A percentile compares a stretch with the other conserved stretches of the same genome.
Conservation (phyloP, 2,113 vertebrate genomes). For the Microtus richardsoni region DNA sequence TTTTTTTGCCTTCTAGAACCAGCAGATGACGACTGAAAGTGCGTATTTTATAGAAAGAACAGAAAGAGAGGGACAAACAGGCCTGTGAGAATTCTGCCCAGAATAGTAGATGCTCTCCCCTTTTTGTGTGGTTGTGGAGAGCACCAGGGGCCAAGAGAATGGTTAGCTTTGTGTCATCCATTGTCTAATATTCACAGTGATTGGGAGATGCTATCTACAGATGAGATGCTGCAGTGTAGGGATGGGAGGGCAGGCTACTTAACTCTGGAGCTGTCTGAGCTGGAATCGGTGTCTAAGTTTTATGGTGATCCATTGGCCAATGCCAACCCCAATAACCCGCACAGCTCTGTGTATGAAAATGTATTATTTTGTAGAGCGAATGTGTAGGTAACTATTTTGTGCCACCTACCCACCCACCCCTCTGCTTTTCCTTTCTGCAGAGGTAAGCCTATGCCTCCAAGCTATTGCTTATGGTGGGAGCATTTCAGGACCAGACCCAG, state of each 20-base stretch:
- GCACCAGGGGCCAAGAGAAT: not conserved
- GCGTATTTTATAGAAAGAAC: slow-evolving; percentile 25
- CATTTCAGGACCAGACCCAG: not conserved
- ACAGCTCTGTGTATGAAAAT: not conserved
- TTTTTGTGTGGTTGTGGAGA: not conserved
- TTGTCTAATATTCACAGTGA: not conserved
- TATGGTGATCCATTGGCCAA: not conserved
- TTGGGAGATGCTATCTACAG: not conserved
- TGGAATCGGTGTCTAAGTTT: not conserved
- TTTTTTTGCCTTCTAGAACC: slow-evolving; percentile 30
- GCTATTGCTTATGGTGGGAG: not conserved
- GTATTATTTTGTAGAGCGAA: slow-evolving; percentile 17
- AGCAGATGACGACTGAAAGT: slow-evolving; percentile 19
- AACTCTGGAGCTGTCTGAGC: not conserved
- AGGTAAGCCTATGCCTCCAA: not conserved
- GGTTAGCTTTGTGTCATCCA: not conserved
- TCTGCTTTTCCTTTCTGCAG: not conserved
- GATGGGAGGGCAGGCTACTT: not conserved
- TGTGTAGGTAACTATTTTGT: not conserved
- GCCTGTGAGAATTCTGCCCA: not conserved
- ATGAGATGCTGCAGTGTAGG: not conserved
- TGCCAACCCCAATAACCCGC: not conserved
- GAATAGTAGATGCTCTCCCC: not conserved
- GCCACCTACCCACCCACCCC: not conserved
- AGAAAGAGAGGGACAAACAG: not conserved